These are phyloP conservation scores for Eupithecia subumbrata DNA, from an alignment of 2,888 invertebrate species.

Conservation along the genomic window DNA sequence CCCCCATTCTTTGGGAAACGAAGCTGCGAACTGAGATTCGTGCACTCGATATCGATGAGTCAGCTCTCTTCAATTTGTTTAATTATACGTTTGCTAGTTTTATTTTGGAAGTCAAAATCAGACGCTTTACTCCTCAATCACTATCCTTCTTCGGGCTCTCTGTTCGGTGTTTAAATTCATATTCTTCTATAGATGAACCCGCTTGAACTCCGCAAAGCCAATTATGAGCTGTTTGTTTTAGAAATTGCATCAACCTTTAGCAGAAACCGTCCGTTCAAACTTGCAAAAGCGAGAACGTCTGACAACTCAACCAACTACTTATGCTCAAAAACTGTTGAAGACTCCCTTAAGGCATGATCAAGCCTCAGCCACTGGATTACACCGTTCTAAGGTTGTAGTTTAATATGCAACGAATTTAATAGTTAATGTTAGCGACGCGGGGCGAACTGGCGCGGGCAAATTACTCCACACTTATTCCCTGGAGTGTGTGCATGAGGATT, in stretches of 20 bases:
- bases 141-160: not conserved
- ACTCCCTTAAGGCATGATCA: conserved; percentile 57
- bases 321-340: conserved; percentile 57
- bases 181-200: not conserved
- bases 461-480: conserved; percentile 80
- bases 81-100: conserved; percentile 38
- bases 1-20: conserved; percentile 62
- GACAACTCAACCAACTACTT: conserved; percentile 38
- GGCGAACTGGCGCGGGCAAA: conserved; percentile 74
- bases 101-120: conserved; percentile 6
- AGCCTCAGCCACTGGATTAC: conserved; percentile 67
- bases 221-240: conserved; percentile 12
- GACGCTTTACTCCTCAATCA: not conserved
- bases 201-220: not conserved
- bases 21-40: conserved; percentile 67
- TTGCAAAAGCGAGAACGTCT: conserved; percentile 21
- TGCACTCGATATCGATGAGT: conserved; percentile 58
- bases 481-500: conserved; percentile 65
- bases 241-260: conserved; percentile 20
- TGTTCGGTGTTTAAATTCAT: not conserved
- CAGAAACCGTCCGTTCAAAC: conserved; percentile 10
- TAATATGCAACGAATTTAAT: conserved; percentile 84
- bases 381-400: conserved; percentile 72
- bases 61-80: conserved; percentile 53
- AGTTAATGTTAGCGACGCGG: conserved; percentile 80